phyloP scores from a whole-genome alignment of 92 coral and sea anemone species.

The Ricordea florida region DNA sequence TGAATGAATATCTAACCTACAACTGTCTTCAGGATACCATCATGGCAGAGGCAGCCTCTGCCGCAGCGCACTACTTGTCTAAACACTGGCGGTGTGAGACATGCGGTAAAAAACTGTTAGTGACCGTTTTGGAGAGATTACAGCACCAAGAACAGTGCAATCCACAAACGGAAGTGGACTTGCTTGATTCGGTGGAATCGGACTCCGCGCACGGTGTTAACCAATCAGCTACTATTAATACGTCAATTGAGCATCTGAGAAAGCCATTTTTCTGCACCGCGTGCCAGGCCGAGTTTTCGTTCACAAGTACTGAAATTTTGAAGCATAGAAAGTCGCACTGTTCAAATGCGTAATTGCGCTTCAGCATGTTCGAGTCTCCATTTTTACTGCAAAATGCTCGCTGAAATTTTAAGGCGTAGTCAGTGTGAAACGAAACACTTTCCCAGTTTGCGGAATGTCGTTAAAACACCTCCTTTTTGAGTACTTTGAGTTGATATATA shows the following conservation, averaged over 20 bases:
- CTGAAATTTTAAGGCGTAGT: too few species aligned
- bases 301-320: conserved; percentile 89
- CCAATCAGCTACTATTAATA: neutral
- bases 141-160: conserved; percentile 76
- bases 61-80: conserved; percentile 82
- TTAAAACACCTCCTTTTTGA: too few species aligned
- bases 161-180: neutral
- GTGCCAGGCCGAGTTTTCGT: conserved; percentile 71
- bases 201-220: neutral
- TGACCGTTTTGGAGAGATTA: conserved; percentile 87
- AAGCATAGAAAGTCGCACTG: conserved; percentile 80
- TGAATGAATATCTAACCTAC: conserved; percentile 91
- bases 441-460: too few species aligned
- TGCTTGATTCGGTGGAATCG: conserved; percentile 2
- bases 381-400: too few species aligned
- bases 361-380: too few species aligned
- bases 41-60: conserved; percentile 88
- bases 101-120: conserved; percentile 93
- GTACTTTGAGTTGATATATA: too few species aligned
- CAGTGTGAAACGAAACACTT: too few species aligned
- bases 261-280: conserved; percentile 69
- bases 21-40: conserved; percentile 73
- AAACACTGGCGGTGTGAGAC: conserved; percentile 93
- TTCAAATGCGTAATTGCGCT: too few species aligned
- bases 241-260: conserved; percentile 60